Percentiles rank a stretch among this genome's conserved stretches.
phyloP scores from a whole-genome alignment of 1,140 invertebrate genomes.

The Aphelenchoides besseyi region DNA sequence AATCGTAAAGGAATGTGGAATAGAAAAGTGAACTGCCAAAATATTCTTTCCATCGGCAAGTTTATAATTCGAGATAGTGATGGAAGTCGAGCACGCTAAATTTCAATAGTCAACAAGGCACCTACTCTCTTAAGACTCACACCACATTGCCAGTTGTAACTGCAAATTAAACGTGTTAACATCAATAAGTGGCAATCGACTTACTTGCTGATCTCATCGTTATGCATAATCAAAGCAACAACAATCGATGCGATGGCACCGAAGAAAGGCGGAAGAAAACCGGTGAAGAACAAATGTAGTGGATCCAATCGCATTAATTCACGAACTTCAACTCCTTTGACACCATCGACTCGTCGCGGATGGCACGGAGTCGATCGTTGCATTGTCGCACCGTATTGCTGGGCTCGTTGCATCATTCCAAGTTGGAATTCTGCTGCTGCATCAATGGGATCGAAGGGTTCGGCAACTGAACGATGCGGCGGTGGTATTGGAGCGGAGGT shows the following conservation, averaged over 20 bases:
- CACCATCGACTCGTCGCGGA: conserved; percentile 17
- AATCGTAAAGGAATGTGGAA: conserved; percentile 54
- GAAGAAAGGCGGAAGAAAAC: conserved; percentile 60
- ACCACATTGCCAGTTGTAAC: conserved; percentile 63
- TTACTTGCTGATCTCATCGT: conserved; percentile 59
- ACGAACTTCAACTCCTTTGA: conserved; percentile 17
- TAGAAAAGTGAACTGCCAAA: conserved; percentile 56
- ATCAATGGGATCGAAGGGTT: not conserved
- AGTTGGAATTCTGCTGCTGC: not conserved
- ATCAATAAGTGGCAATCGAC: not conserved
- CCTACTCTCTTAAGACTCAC: conserved; percentile 32
- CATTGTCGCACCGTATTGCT: conserved; percentile 5
- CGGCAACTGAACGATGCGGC: not conserved
- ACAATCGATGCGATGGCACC: conserved; percentile 59
- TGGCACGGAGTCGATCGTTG: conserved; percentile 2
- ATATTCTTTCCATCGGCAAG: conserved; percentile 54
- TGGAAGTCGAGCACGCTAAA: conserved; percentile 54
- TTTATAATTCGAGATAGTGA: conserved; percentile 59
- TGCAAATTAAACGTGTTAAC: conserved; percentile 19
- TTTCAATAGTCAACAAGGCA: not conserved
- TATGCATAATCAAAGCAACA: conserved; percentile 58
- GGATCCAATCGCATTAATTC: conserved; percentile 50
- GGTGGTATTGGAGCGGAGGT: not conserved
- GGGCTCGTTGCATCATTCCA: not conserved
- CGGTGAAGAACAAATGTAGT: conserved; percentile 52